These are phyloP conservation scores for Ennomos fuscantarius DNA, from an alignment of 2,888 invertebrate species.

Conservation along the genomic window DNA sequence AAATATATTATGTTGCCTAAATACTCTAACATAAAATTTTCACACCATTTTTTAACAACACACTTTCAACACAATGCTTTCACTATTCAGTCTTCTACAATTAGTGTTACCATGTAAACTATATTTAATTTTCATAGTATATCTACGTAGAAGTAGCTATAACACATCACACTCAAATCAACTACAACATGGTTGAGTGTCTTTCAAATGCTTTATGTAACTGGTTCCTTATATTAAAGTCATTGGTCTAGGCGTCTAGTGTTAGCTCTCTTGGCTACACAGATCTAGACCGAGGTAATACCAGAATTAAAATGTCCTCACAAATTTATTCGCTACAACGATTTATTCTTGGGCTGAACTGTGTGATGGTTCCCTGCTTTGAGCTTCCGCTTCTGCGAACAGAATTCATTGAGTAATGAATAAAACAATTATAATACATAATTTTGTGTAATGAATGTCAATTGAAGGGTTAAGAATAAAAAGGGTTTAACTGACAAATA, in stretches of 20 bases:
- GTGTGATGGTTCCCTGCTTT: conserved; percentile 71
- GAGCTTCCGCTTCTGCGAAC: conserved; percentile 72
- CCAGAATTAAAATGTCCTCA: conserved; percentile 31
- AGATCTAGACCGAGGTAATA: conserved; percentile 49
- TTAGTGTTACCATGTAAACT: conserved; percentile 46
- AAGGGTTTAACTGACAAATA: too few relatives aligned
- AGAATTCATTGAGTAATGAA: conserved; percentile 19
- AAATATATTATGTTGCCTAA: conserved; percentile 52
- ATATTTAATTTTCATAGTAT: conserved; percentile 7
- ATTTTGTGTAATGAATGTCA: too few relatives aligned
- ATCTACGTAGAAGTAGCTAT: conserved; percentile 9
- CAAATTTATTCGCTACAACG: conserved; percentile 45
- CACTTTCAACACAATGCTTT: conserved; percentile 47
- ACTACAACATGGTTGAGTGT: conserved; percentile 21
- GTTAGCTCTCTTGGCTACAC: conserved; percentile 43
- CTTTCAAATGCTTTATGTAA: conserved; percentile 22
- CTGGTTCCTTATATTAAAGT: conserved; percentile 40
- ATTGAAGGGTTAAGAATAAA: too few relatives aligned
- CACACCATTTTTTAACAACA: conserved; percentile 50
- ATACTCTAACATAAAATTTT: conserved; percentile 50
- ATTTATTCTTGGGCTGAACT: conserved; percentile 65
- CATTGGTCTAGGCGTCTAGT: conserved; percentile 43
- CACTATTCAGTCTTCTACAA: conserved; percentile 73
- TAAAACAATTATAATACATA: too few relatives aligned
- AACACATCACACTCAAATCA: conserved; percentile 1